Conservation (phyloP, 92 coral and sea anemone genomes). For the Muricea muricata region DNA sequence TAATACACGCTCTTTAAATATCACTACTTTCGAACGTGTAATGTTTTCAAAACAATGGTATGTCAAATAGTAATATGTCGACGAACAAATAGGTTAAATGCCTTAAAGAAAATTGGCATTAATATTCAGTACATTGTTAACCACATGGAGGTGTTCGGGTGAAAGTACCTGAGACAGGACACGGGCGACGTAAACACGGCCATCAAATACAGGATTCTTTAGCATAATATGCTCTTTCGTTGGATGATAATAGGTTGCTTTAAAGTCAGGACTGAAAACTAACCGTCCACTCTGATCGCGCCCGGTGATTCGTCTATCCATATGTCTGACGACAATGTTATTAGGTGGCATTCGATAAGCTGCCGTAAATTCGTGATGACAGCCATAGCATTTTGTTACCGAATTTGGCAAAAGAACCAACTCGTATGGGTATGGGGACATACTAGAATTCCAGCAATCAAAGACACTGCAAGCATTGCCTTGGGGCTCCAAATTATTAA, state of each 20-base stretch:
- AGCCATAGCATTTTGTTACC: constrained; percentile 34
- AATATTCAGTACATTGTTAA: not conserved
- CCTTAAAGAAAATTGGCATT: not conserved
- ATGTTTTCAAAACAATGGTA: too few species aligned
- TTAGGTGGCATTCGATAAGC: constrained; percentile 21
- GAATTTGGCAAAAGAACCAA: constrained; percentile 26
- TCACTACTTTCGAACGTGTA: too few species aligned
- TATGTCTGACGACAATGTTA: constrained; percentile 13
- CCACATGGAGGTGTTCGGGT: not conserved
- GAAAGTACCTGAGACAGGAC: not conserved
- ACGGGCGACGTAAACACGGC: not conserved
- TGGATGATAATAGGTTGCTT: constrained; percentile 27
- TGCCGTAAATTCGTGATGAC: constrained; percentile 27
- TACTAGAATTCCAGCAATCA: constrained; percentile 38
- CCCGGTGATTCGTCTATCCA: constrained; percentile 32
- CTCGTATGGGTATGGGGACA: constrained; percentile 38
- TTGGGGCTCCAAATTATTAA: not conserved
- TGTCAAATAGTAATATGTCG: too few species aligned
- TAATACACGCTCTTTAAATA: too few species aligned
- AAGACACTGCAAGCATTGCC: not conserved
- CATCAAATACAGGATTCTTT: constrained; percentile 17
- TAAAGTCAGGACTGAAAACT: constrained; percentile 44
- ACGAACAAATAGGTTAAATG: too few species aligned
- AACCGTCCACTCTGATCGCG: constrained; percentile 19
- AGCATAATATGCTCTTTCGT: not conserved